phyloP scores from a whole-genome alignment of 2,113 vertebrate species.

The human region GRCh38 chr13:70368501-70369000 shows the following conservation, averaged over 20 bases:
- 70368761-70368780: background rate
- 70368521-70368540: background rate
- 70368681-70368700: background rate
- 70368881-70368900: background rate
- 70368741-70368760: background rate
- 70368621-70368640: background rate
- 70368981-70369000: background rate
- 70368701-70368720: background rate
- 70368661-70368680: background rate
- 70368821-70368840: background rate
- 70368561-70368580: background rate
- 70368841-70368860: background rate
- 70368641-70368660: background rate
- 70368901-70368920: background rate
- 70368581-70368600: background rate
- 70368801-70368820: background rate
- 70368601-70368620: background rate
- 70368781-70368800: background rate
- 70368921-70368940: background rate
- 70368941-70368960: background rate
- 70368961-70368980: background rate
- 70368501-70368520: background rate
- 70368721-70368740: background rate
- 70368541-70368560: background rate
- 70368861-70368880: background rate